Conservation (phyloP, 2,113 vertebrate species). For the Dendrocopos noguchii region DNA sequence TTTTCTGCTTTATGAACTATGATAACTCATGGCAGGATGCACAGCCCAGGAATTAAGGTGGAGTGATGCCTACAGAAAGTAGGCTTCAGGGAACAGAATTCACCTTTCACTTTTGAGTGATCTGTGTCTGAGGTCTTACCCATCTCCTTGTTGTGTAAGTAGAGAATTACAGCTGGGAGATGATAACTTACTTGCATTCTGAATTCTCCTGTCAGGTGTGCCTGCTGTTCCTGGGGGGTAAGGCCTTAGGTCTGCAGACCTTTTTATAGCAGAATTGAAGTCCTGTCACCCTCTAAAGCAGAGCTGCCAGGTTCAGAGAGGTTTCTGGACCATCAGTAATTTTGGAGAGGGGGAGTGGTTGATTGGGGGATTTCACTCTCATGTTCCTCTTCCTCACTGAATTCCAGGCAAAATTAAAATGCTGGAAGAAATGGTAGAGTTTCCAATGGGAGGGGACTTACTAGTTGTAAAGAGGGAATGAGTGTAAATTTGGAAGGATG, state of each 20-base stretch:
- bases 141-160: neutral
- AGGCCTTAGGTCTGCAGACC: neutral
- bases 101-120: neutral
- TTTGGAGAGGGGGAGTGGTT: neutral
- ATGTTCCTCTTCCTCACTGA: neutral
- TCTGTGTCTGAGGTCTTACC: neutral
- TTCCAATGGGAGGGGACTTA: neutral
- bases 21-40: neutral
- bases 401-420: neutral
- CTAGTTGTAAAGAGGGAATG: neutral
- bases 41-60: neutral
- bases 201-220: neutral
- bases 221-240: neutral
- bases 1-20: neutral
- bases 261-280: neutral
- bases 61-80: neutral
- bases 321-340: neutral
- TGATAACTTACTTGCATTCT: neutral
- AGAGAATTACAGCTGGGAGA: neutral
- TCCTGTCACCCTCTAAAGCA: neutral
- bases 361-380: neutral
- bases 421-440: neutral
- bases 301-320: neutral
- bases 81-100: neutral
- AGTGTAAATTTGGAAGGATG: neutral